Evolutionary conservation across 2,888 invertebrate species (phyloP).

Genomic region (Heliconius cydno): DNA sequence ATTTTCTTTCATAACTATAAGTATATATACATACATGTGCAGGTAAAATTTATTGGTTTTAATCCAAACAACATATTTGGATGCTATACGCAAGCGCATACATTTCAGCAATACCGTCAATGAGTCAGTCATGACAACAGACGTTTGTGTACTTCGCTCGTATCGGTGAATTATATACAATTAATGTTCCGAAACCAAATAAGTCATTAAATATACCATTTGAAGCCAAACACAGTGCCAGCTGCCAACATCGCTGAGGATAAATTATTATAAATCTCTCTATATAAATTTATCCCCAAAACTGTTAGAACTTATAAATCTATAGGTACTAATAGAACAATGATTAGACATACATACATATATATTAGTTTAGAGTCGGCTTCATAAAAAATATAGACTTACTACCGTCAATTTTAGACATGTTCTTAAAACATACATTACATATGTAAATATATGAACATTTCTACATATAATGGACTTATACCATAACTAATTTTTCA

Average conservation of each 20-base stretch:
- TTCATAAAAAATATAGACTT: too few species aligned
- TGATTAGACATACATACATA: too few species aligned
- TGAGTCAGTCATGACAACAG: conserved; percentile 12
- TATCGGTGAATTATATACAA: neutral
- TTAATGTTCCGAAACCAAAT: neutral
- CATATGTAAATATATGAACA: too few species aligned
- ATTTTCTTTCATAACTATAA: too few species aligned
- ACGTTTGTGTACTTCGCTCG: neutral
- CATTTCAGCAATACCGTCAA: conserved; percentile 14
- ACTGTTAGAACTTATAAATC: too few species aligned
- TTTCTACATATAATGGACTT: too few species aligned
- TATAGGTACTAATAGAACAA: too few species aligned
- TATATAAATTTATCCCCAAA: too few species aligned
- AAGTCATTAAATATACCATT: neutral
- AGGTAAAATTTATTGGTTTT: neutral
- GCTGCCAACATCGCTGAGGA: neutral
- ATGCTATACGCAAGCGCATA: neutral
- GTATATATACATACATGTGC: neutral
- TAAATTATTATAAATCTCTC: too few species aligned
- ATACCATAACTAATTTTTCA: neutral
- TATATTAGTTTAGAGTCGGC: too few species aligned
- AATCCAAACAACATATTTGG: neutral
- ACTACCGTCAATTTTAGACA: too few species aligned
- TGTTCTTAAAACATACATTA: too few species aligned
- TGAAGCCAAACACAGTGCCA: neutral